phyloP scores from a whole-genome alignment of 2,113 vertebrate genomes.

The Sorex fumeus region DNA sequence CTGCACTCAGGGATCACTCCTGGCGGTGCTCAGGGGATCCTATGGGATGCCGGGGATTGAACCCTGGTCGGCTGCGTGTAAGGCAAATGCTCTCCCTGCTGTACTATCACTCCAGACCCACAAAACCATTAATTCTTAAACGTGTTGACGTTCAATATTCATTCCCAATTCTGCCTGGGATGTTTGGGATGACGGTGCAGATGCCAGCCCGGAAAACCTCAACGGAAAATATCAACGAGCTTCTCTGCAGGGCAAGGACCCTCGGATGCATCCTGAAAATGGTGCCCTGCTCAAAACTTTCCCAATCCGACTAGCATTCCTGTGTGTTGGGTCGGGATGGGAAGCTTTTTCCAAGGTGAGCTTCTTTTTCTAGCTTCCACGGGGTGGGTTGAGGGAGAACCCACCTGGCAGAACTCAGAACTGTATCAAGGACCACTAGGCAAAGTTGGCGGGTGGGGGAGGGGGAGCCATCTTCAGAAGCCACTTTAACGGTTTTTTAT shows the following conservation, averaged over 20 bases:
- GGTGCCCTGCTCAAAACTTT: neutral
- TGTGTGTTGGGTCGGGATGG: neutral
- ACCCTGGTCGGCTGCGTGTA: no score
- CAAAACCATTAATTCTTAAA: neutral
- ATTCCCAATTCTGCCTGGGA: neutral
- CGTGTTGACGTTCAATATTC: neutral
- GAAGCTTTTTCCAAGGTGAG: neutral
- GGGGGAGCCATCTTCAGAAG: neutral
- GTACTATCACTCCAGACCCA: no score
- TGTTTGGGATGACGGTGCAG: neutral
- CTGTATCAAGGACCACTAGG: neutral
- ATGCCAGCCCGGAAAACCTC: neutral
- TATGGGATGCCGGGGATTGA: no score
- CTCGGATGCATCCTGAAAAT: constrained; percentile 27
- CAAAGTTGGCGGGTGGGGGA: neutral
- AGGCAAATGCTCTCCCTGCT: no score
- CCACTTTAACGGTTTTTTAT: neutral
- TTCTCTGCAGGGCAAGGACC: neutral
- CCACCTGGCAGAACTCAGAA: neutral
- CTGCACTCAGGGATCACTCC: no score
- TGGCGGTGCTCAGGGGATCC: no score
- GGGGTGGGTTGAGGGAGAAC: neutral
- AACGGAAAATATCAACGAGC: neutral
- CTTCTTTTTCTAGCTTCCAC: neutral
- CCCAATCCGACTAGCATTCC: neutral